Evolutionary conservation across 2,888 invertebrate genomes (phyloP), one percentile per base, ranked within the genome.

Genomic region (Erpobdella octoculata): DNA sequence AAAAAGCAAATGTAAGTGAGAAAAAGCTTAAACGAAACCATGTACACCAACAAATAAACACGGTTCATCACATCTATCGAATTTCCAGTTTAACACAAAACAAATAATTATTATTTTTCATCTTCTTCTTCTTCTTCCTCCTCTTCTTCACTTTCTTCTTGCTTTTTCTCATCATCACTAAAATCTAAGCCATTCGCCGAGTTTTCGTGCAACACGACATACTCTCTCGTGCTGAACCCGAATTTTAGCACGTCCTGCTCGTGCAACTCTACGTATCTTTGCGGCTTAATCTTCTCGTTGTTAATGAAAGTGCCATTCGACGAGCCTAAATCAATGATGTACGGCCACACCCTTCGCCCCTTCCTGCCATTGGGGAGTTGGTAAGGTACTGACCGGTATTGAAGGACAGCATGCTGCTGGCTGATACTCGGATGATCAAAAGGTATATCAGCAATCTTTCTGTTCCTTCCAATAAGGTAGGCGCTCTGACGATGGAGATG

Each of bases 391-490:
- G 93, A 86, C 68, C 98, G 88, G 85, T 91, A 99, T 85, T 99
- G 98, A 73, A 98, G 85, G 1, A 84, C 98, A 0, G 97, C 94
- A 83, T 98, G 98, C 81, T 98, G 98, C 83, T 98, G 98, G 64
- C 95, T 96, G 81, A 96, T 93, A 5, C 95, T 95, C 0, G 98
- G 98, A 86, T 99, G 98, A 84, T 98, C 98, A n/a, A 97, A 88
- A 0, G 95, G 90, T 76, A 98, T 89, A 85, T 99, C 98, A 0
- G 91, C 93, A 6, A 98, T 89, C 82, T 91, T 91, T 76, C 96
- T 88, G 81, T 98, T 96, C 72, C 97, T 88, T 0, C 98, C 98
- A 48, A 97, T 88, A 64, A 97, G 86, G 85, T 91, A 97, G 48
- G 91, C 93, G 78, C 94, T 94, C 84, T 96, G 95, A 25, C 97